phyloP scores from a whole-genome alignment of 2,797 vertebrate species.

The Parauchenoglanis punctatus region DNA sequence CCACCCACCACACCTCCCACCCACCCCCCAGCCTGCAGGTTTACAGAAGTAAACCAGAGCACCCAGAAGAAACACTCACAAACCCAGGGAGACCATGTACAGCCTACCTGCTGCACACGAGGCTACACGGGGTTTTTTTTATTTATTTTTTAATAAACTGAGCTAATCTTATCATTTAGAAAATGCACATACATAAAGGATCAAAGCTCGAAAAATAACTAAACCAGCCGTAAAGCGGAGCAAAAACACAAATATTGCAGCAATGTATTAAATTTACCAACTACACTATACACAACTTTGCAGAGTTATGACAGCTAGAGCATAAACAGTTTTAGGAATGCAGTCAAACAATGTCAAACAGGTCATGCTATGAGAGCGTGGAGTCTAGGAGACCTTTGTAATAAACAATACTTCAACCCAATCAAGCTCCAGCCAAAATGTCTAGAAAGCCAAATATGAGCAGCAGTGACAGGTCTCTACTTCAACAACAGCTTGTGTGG shows the following conservation, averaged over 20 bases:
- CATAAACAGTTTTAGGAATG: slow-evolving; percentile 33
- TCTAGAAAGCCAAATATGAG: slow-evolving; percentile 32
- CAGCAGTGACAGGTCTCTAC: slow-evolving; percentile 22
- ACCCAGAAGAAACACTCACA: background rate
- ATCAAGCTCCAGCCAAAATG: slow-evolving; percentile 47
- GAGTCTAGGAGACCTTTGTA: slow-evolving; percentile 27
- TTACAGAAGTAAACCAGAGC: background rate
- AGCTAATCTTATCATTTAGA: background rate
- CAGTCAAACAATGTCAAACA: slow-evolving; percentile 25
- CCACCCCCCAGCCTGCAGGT: background rate
- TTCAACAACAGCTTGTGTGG: slow-evolving; percentile 17
- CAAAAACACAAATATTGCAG: slow-evolving; percentile 3
- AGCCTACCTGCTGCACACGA: background rate
- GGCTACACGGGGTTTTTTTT: background rate
- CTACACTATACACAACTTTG: slow-evolving; percentile 21
- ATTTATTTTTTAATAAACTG: background rate
- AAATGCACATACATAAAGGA: background rate
- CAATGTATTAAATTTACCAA: slow-evolving; percentile 7
- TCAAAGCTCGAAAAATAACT: background rate
- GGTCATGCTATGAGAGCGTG: slow-evolving; percentile 19
- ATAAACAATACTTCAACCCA: slow-evolving; percentile 33
- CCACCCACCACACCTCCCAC: no score
- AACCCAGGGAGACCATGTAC: background rate
- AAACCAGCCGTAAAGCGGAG: background rate
- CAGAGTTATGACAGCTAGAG: slow-evolving; percentile 28